phyloP scores from a whole-genome alignment of 2,113 vertebrate species.

The Hymenochirus boettgeri region DNA sequence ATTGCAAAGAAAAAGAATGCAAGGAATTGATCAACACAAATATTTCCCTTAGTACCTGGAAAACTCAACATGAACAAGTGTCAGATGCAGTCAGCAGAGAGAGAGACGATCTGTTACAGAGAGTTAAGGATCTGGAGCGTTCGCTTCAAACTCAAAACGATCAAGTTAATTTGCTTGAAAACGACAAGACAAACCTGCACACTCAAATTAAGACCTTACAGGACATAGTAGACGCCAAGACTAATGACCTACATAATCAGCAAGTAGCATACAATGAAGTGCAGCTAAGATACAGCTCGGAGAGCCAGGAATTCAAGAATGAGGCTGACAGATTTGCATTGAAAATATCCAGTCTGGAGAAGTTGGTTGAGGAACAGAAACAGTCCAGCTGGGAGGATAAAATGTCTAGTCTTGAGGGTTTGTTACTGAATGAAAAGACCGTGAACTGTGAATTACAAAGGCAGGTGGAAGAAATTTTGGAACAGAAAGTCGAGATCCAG shows the following conservation, averaged over 20 bases:
- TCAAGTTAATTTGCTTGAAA: conserved; percentile 58
- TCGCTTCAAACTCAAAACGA: conserved; percentile 59
- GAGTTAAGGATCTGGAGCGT: conserved; percentile 65
- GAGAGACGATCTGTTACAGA: conserved; percentile 63
- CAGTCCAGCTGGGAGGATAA: conserved; percentile 51
- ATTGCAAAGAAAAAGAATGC: conserved; percentile 63
- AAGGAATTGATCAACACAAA: conserved; percentile 63
- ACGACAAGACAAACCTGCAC: conserved; percentile 60
- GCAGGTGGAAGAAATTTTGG: conserved; percentile 55
- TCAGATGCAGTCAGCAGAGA: conserved; percentile 63
- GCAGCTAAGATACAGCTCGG: conserved; percentile 55
- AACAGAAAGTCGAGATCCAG: conserved; percentile 52
- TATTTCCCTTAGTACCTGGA: conserved; percentile 68
- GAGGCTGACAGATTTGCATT: conserved; percentile 70
- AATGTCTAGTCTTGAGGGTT: conserved; percentile 60
- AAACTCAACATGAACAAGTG: conserved; percentile 67
- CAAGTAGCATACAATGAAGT: conserved; percentile 62
- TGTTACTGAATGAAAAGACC: conserved; percentile 65
- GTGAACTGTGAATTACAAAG: conserved; percentile 62
- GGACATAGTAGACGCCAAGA: conserved; percentile 63
- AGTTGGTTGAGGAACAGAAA: conserved; percentile 62
- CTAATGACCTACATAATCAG: conserved; percentile 65
- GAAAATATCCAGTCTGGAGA: conserved; percentile 65
- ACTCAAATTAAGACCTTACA: conserved; percentile 66
- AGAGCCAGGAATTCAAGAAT: conserved; percentile 69